phyloP scores from a whole-genome alignment of 1,140 invertebrate genomes.

The Aphelenchoides besseyi region DNA sequence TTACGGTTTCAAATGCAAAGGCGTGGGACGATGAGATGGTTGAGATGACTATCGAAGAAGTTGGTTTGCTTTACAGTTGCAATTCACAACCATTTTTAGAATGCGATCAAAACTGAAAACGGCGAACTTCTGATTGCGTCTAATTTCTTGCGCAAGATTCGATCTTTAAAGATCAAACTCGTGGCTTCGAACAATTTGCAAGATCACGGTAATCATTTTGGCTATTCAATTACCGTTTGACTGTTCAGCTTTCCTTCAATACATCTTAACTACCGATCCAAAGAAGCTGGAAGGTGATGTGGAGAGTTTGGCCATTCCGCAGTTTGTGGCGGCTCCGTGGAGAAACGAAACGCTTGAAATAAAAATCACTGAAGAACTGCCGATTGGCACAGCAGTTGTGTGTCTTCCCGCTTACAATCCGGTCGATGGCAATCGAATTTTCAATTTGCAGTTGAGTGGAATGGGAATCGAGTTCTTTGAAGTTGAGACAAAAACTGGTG shows the following conservation, averaged over 20 bases:
- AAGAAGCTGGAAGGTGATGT: neutral
- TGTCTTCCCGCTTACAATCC: constrained; percentile 26
- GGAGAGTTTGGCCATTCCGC: constrained; percentile 14
- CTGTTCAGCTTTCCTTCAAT: constrained; percentile 14
- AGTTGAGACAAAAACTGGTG: constrained; percentile 3
- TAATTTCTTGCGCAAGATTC: neutral
- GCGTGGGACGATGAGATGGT: constrained; percentile 4
- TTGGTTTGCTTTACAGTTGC: neutral
- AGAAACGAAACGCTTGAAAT: constrained; percentile 18
- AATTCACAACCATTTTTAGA: neutral
- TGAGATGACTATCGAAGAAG: neutral
- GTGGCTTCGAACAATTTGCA: neutral
- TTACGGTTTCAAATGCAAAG: neutral
- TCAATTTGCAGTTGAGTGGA: neutral
- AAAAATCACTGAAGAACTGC: constrained; percentile 27
- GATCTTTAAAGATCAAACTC: neutral
- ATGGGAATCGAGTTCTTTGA: constrained; percentile 22
- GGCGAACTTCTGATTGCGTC: neutral
- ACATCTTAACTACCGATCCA: neutral
- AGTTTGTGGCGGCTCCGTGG: constrained; percentile 29
- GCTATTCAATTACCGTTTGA: neutral
- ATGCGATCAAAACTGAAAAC: constrained; percentile 1
- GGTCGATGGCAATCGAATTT: constrained; percentile 12
- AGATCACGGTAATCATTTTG: neutral
- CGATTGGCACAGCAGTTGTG: constrained; percentile 4